A percentile compares a stretch with the other conserved stretches of the same genome.
phyloP scores from a whole-genome alignment of 1,140 invertebrate species.

The Bombyx mandarina region DNA sequence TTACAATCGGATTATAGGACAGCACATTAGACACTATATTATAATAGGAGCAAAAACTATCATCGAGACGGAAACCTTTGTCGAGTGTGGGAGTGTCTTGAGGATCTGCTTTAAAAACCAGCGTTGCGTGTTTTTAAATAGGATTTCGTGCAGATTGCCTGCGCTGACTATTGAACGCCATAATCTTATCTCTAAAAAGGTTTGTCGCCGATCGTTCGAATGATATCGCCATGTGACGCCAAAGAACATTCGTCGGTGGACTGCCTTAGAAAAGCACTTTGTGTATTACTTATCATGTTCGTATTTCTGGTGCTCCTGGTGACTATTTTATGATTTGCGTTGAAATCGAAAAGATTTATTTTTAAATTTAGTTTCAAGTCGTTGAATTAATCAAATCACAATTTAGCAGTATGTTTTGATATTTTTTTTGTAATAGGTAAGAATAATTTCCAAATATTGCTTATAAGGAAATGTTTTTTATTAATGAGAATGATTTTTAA shows the following conservation, averaged over 20 bases:
- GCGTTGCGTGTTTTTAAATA: constrained; percentile 61
- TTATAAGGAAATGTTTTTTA: neutral
- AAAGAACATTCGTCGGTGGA: constrained; percentile 12
- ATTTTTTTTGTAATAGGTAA: too few relatives aligned
- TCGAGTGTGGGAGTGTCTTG: constrained; percentile 54
- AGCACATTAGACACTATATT: constrained; percentile 27
- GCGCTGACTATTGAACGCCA: constrained; percentile 28
- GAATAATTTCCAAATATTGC: too few relatives aligned
- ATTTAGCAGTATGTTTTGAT: too few relatives aligned
- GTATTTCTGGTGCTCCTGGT: neutral
- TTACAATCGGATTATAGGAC: constrained; percentile 30
- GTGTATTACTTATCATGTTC: constrained; percentile 7
- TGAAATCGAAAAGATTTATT: too few relatives aligned
- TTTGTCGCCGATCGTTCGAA: constrained; percentile 48
- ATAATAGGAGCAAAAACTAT: constrained; percentile 29
- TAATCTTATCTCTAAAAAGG: constrained; percentile 48
- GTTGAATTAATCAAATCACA: too few relatives aligned
- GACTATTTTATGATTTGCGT: too few relatives aligned
- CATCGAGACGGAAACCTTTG: constrained; percentile 41
- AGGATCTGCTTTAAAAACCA: constrained; percentile 54
- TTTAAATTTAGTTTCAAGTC: too few relatives aligned
- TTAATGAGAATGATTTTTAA: too few relatives aligned
- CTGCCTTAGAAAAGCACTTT: constrained; percentile 2
- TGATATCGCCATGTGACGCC: constrained; percentile 48
- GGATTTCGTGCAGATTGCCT: constrained; percentile 55